Evolutionary conservation across 2,797 vertebrate genomes (phyloP), one percentile per base, ranked within the genome.

Genomic region (Champsocephalus gunnari): DNA sequence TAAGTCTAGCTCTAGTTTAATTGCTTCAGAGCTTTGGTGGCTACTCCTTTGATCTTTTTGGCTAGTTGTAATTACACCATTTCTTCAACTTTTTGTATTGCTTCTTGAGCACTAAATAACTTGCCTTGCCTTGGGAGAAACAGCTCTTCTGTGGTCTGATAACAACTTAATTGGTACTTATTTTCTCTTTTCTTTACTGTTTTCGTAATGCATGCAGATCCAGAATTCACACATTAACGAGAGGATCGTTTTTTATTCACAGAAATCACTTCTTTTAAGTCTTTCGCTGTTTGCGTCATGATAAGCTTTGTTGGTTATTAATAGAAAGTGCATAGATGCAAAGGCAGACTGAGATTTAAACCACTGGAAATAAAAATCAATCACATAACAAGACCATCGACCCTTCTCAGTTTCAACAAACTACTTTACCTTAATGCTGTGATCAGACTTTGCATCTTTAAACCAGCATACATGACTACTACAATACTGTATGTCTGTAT

Each of bases 41-140:
- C 75, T 50, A 88, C 67, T 77, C 69, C 73, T 92, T 85, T 89
- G 77, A 90, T 90, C 82, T 84, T 82, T 88, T 78, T 71, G 80
- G 75, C 83, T 66, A 83, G 49, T 73, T 81, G 73, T 83, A 88
- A 91, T 91, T 88, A 87, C 1, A n/a, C 74, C 76, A 66, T 87
- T 80, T 85, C 76, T 71, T 74, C 19, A 58, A 84, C 57, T 67
- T 80, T 84, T 72, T 61, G 28, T 77, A 65, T 80, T 75, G 81
- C 80, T 80, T 87, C 76, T 83, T 44, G 57, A 85, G 64, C 56
- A 19, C 76, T 79, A 81, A 85, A 85, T 86, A 85, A 85, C 77
- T 87, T 73, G 41, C 21, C 75, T 80, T 60, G 77, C 86, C 88
- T 81, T 63, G 51, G 75, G 84, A 87, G 80, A 73, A 81, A 81